Evolutionary conservation across 92 coral and sea anemone species (phyloP).

Genomic region (Umimayanthus kanabou): DNA sequence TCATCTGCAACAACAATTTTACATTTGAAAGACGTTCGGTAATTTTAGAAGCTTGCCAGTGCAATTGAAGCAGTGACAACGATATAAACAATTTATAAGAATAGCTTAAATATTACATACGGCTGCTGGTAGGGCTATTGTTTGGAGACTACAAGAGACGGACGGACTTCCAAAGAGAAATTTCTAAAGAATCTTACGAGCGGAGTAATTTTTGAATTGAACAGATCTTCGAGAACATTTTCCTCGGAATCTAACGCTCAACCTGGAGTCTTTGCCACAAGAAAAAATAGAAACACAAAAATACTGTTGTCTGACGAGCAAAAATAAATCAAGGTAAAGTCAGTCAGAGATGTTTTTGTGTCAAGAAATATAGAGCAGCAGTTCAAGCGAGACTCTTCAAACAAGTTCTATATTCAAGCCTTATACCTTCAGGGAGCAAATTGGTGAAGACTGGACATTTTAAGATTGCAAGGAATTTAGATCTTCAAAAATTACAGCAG

Average conservation of each 20-base stretch:
- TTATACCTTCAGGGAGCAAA: slow-evolving; percentile 24
- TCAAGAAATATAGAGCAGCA: slow-evolving; percentile 20
- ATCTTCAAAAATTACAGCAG: neutral
- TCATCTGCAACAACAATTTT: slow-evolving; percentile 21
- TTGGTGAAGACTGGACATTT: slow-evolving; percentile 3
- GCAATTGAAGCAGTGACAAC: neutral
- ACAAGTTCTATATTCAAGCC: slow-evolving; percentile 23
- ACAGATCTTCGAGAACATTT: neutral
- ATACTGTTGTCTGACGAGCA: neutral
- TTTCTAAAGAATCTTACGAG: slow-evolving; percentile 38
- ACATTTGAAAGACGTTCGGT: slow-evolving; percentile 11
- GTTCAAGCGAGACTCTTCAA: slow-evolving; percentile 39
- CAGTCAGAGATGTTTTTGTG: slow-evolving; percentile 34
- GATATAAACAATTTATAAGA: slow-evolving; percentile 77
- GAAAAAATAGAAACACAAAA: neutral
- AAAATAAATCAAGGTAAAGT: slow-evolving; percentile 1
- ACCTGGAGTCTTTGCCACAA: neutral
- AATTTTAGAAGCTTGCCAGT: slow-evolving; percentile 21
- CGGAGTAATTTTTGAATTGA: slow-evolving; percentile 11
- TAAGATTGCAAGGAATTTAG: slow-evolving; percentile 23
- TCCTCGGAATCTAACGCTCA: neutral
- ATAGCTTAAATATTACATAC: slow-evolving; percentile 86
- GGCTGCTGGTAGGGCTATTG: slow-evolving; percentile 66
- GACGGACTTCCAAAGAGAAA: slow-evolving; percentile 34
- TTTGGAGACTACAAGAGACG: slow-evolving; percentile 39